Base-by-base conservation (phyloP, 2,113 vertebrate genomes). In the Neolamprologus tretocephalus region DNA sequence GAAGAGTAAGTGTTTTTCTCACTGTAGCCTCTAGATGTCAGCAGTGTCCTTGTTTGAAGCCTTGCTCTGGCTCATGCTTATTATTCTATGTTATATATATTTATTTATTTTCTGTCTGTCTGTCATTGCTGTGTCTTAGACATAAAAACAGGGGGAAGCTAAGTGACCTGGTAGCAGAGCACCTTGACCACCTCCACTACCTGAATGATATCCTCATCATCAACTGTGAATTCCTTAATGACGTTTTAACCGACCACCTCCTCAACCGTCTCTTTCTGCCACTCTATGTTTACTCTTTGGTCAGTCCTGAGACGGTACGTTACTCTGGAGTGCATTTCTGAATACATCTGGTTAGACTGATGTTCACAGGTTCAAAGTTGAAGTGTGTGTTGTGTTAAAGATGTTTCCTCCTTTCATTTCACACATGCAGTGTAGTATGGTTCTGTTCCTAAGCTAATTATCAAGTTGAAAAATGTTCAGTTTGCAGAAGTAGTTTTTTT, bases 161-260 rank as follows among this genome's bases (percentile, higher is more conserved):
- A 81, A 99, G 98, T n/a, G 98, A 99, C 94, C 95, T 99, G 90
- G 99, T 99, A 17, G 98, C 99, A 0, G 98, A 99, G 92, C 99
- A 99, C 93, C 96, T 99, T 26, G 99, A 99, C 93, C 99, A 99
- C 87, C 97, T 99, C 31, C 98, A 99, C 95, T 99, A 99, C 90
- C 97, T 99, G 80, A 99, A 99, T 35, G 99, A 99, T 91, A 99
- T 99, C 87, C 97, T 99, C 58, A 99, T 98, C 89, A 99, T 99
- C 94, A 98, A 98, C 92, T 99, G 99, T 80, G 98, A 99, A 96
- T 99, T 99, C 93, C 97, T 99, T n/a, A 99, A 98, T 2, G 98
- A 99, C 1, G 99, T 99, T 35, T 94, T 99, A 91, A 99, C 98
- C 0, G 98, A 99, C 89, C 99, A 99, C 95, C 95, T 99, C 47